Evolutionary conservation across 2,888 invertebrate species (phyloP), one percentile per base, ranked within the genome.

Genomic region (Allophyes oxyacanthae): DNA sequence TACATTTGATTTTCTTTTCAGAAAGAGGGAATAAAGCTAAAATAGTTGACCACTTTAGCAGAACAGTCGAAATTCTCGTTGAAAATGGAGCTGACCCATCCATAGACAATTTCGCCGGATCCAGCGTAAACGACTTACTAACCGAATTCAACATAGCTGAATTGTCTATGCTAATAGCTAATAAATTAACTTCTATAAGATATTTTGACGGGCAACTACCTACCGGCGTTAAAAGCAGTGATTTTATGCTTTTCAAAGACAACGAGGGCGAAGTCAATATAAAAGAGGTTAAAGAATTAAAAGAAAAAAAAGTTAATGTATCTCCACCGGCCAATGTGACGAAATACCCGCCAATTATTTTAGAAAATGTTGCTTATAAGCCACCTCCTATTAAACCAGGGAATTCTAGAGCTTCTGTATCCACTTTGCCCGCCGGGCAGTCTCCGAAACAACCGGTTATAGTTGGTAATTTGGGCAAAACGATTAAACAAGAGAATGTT

Each of bases 31-130:
- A 85, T 77, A 90, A 87, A 55, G 73, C 84, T 0, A 82, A 81
- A 59, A 66, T 90, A 0, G 59, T 82, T 0, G 85, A 85, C 0
- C 75, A 89, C 4, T 92, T 76, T 45, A 45, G 79, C 8, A 83
- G 86, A 36, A 92, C 94, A 9, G 88, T 95, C n/a, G 86, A 88
- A 46, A 61, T 83, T 0, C 58, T 95, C 0, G 58, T 95, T 0
- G 82, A 88, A n/a, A 59, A 86, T 34, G 89, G 90, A 4, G 95
- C 94, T 0, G 88, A 94, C 26, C 91, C 94, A 0, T 73, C 78
- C 54, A 77, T 90, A n/a, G 82, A 88, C 2, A 95, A 95, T 58
- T 86, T 90, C 45, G 86, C 88, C 0, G 94, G 94, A 0, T 82
- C 83, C 0, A 93, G 84, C 37, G 90, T 94, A 0, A 91, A 91